These are phyloP conservation scores for Aspiorhynchus laticeps DNA, from an alignment of 2,113 vertebrate species.

Conservation along the genomic window DNA sequence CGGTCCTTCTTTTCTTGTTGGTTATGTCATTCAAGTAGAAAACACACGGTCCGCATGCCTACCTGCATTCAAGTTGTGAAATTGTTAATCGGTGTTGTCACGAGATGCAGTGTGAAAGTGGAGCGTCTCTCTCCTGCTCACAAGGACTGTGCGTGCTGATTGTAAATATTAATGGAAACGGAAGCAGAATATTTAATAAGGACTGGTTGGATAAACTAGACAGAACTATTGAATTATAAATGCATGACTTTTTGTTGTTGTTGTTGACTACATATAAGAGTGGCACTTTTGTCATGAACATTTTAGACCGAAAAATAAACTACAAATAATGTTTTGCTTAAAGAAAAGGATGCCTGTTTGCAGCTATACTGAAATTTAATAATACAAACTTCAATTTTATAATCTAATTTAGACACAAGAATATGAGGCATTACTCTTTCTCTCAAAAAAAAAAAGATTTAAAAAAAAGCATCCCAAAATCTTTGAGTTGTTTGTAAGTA, in stretches of 20 bases:
- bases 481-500: too few species aligned
- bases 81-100: neutral
- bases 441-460: too few species aligned
- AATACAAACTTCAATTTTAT: neutral
- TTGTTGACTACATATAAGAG: neutral
- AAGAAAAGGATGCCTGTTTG: neutral
- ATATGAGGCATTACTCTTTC: too few species aligned
- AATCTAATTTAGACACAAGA: too few species aligned
- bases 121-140: neutral
- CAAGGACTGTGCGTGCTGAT: neutral
- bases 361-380: neutral
- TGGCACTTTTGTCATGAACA: neutral
- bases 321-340: neutral
- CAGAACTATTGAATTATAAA: neutral
- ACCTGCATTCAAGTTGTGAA: slow-evolving; percentile 22
- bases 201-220: neutral
- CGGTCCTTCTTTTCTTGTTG: neutral
- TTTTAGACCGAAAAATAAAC: neutral
- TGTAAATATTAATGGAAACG: neutral
- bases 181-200: neutral
- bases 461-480: too few species aligned
- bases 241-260: neutral
- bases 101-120: neutral
- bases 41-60: slow-evolving; percentile 11
- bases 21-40: slow-evolving; percentile 47